A percentile compares a stretch with the other conserved stretches of the same genome.
These are phyloP conservation scores for fruit fly (Drosophila melanogaster) DNA, from an alignment of 1,140 invertebrate genomes.

Conservation along the genomic window DNA sequence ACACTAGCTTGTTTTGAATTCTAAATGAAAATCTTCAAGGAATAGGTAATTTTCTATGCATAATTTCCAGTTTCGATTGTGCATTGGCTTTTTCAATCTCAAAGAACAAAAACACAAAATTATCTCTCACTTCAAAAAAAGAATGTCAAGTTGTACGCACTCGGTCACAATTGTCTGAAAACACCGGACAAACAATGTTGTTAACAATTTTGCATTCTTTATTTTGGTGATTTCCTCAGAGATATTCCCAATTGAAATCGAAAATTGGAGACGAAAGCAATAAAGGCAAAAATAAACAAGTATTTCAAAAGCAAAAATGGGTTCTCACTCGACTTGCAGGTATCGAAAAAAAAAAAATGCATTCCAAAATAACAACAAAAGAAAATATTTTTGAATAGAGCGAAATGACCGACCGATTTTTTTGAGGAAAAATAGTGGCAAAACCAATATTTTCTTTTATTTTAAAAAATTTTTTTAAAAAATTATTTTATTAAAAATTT, in stretches of 20 bases:
- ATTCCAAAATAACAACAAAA: constrained; percentile 2
- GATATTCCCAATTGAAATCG: constrained; percentile 20
- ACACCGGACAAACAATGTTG: constrained; percentile 27
- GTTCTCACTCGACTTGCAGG: neutral
- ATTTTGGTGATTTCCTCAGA: constrained; percentile 22
- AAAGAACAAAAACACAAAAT: constrained; percentile 10
- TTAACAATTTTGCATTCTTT: constrained; percentile 37
- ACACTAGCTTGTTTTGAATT: too few relatives aligned
- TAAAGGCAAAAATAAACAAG: constrained; percentile 8
- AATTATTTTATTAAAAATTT: too few relatives aligned
- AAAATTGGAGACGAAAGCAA: constrained; percentile 35
- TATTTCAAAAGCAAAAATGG: constrained; percentile 3
- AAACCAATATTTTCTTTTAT: neutral
- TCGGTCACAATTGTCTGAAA: constrained; percentile 12
- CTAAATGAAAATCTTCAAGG: too few relatives aligned
- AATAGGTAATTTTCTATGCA: too few relatives aligned
- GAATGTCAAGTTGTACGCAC: constrained; percentile 18
- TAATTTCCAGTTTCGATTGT: too few relatives aligned
- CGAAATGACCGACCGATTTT: neutral
- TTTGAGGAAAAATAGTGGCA: too few relatives aligned
- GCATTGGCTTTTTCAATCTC: too few relatives aligned
- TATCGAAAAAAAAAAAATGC: constrained; percentile 1
- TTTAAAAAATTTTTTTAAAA: too few relatives aligned
- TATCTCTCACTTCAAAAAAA: constrained; percentile 10
- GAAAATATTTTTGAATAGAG: neutral